Percentiles rank a stretch among this genome's conserved stretches.
These are phyloP conservation scores for Platichthys stellatus DNA, from an alignment of 2,113 vertebrate species.

Conservation along the genomic window DNA sequence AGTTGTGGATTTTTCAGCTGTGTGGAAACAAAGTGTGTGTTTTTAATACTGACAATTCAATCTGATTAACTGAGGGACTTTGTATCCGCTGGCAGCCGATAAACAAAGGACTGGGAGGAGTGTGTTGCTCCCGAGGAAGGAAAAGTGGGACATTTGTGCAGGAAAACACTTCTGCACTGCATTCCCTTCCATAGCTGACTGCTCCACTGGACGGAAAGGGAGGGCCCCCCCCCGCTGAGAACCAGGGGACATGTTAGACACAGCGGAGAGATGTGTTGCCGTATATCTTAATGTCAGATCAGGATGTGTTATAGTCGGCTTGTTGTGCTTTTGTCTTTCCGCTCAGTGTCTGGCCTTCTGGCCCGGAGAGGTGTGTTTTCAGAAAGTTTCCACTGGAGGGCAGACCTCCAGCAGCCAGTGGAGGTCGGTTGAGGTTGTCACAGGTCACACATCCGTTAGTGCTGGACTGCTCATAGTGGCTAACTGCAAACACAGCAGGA, in stretches of 20 bases:
- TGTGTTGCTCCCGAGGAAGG: conserved; percentile 70
- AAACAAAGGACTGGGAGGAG: conserved; percentile 67
- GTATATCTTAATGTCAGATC: conserved; percentile 48
- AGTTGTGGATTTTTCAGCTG: conserved; percentile 44
- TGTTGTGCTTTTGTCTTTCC: conserved; percentile 14
- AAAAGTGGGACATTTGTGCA: conserved; percentile 72
- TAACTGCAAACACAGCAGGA: background rate
- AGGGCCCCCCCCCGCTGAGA: conserved; percentile 61
- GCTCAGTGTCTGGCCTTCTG: background rate
- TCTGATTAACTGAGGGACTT: conserved; percentile 67
- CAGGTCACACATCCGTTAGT: conserved; percentile 9
- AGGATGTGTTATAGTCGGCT: conserved; percentile 20
- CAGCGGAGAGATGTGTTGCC: conserved; percentile 19
- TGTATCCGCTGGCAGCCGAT: conserved; percentile 51
- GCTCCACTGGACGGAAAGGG: conserved; percentile 78
- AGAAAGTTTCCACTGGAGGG: conserved; percentile 61
- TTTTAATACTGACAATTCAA: conserved; percentile 52
- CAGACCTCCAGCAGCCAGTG: conserved; percentile 42
- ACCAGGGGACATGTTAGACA: conserved; percentile 72
- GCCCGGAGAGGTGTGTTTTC: conserved; percentile 8
- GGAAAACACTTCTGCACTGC: conserved; percentile 58
- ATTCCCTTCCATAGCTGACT: conserved; percentile 31
- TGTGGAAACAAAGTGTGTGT: conserved; percentile 44
- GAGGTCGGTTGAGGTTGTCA: conserved; percentile 22
- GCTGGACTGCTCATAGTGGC: background rate